These are phyloP conservation scores for Phoenicopterus ruber DNA, from an alignment of 2,113 vertebrate genomes.

Conservation along the genomic window DNA sequence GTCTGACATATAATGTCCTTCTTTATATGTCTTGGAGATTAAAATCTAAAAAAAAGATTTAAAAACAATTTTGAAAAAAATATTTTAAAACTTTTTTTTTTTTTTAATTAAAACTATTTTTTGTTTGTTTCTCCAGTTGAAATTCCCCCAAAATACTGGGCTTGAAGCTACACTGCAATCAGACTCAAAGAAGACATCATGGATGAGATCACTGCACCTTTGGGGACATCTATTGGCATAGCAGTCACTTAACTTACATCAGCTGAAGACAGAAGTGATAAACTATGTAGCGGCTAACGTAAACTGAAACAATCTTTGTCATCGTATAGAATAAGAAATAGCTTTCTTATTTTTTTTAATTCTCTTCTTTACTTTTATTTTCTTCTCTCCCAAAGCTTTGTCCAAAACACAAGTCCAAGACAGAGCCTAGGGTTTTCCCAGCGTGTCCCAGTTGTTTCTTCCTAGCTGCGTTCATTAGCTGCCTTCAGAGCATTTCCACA, in stretches of 20 bases:
- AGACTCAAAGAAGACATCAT: not conserved
- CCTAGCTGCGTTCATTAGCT: not conserved
- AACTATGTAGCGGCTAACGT: not conserved
- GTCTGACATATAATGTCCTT: not conserved
- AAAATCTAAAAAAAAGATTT: not conserved
- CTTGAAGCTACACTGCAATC: not conserved
- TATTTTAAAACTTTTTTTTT: too few relatives aligned
- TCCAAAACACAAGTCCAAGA: not conserved
- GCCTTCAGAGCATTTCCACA: slow-evolving; percentile 16
- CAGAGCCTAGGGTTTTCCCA: not conserved
- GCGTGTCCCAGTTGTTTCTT: not conserved
- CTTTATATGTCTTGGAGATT: not conserved
- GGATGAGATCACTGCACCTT: not conserved
- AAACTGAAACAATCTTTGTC: not conserved
- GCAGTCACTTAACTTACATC: not conserved
- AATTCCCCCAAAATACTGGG: not conserved
- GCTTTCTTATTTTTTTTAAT: not conserved
- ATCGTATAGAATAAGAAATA: not conserved
- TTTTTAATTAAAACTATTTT: too few relatives aligned
- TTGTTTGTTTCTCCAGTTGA: not conserved
- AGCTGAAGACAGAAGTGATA: not conserved
- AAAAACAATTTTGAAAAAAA: not conserved
- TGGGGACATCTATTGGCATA: not conserved
- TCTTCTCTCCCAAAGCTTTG: not conserved
- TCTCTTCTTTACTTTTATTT: not conserved